These are phyloP conservation scores for Motacilla tschutschensis DNA, from an alignment of 2,113 vertebrate genomes.

Conservation along the genomic window DNA sequence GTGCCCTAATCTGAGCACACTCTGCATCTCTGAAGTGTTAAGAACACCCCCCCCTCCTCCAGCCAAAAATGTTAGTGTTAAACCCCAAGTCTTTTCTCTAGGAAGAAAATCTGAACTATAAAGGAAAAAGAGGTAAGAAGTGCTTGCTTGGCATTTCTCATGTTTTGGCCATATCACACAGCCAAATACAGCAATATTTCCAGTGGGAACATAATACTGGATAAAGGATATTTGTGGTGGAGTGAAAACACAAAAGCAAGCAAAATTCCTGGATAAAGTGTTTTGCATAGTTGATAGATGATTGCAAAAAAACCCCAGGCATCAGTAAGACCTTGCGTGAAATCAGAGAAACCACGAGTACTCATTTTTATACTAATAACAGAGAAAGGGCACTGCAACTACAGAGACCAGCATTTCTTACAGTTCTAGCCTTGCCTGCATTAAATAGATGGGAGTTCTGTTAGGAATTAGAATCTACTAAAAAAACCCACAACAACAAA, in stretches of 20 bases:
- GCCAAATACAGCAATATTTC: background rate
- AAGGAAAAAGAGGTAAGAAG: background rate
- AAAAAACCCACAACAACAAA: background rate
- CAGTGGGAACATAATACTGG: background rate
- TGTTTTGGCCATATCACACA: background rate
- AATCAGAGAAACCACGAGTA: background rate
- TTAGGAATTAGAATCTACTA: background rate
- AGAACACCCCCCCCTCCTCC: background rate
- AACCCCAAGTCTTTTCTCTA: background rate
- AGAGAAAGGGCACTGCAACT: background rate
- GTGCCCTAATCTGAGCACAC: background rate
- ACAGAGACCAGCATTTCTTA: background rate
- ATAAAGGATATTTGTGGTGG: background rate
- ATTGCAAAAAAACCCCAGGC: background rate
- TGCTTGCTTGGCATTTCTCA: background rate
- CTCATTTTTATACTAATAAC: background rate
- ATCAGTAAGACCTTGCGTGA: background rate
- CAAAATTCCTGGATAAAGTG: background rate
- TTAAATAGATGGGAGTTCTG: background rate
- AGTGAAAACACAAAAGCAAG: background rate
- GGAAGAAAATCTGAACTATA: background rate
- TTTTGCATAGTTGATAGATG: background rate
- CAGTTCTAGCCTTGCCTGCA: background rate
- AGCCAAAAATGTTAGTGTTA: background rate
- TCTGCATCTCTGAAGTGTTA: background rate